Conservation (phyloP, 2,113 vertebrate species). For the Callipepla squamata region DNA sequence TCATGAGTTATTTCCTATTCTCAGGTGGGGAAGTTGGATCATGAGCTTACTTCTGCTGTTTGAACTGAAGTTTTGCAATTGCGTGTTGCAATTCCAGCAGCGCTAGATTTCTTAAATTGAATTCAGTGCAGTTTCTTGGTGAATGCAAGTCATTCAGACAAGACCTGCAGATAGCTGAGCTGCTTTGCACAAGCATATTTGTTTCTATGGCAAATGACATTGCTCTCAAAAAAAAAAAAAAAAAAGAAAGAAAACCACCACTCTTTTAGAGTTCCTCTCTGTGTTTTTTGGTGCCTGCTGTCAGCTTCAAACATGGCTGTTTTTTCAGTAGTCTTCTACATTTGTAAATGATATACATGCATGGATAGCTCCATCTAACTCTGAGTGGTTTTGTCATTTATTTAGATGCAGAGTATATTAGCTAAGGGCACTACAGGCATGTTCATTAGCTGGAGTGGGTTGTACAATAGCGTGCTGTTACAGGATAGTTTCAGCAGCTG, state of each 20-base stretch:
- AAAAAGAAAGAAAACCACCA: fast-evolving
- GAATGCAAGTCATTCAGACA: background rate
- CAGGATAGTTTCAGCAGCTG: background rate
- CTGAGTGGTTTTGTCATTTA: background rate
- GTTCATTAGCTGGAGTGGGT: background rate
- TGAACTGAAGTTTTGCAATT: background rate
- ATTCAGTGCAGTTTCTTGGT: background rate
- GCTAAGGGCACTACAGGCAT: background rate
- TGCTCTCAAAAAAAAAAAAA: fast-evolving
- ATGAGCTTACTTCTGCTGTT: background rate
- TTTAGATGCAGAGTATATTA: background rate
- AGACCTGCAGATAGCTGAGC: background rate
- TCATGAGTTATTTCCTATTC: background rate
- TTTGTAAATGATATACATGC: background rate
- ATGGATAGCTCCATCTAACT: background rate
- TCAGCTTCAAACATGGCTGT: background rate
- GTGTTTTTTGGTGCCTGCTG: background rate
- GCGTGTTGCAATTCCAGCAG: background rate
- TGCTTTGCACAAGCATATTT: background rate
- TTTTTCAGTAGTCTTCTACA: background rate
- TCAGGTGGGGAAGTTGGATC: background rate
- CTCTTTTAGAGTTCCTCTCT: background rate
- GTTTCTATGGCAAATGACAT: background rate
- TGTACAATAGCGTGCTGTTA: background rate
- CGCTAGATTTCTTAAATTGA: background rate